A percentile compares a stretch with the other conserved stretches of the same genome.
Conservation (phyloP, 2,797 vertebrate species). For the Australoheros facetus region DNA sequence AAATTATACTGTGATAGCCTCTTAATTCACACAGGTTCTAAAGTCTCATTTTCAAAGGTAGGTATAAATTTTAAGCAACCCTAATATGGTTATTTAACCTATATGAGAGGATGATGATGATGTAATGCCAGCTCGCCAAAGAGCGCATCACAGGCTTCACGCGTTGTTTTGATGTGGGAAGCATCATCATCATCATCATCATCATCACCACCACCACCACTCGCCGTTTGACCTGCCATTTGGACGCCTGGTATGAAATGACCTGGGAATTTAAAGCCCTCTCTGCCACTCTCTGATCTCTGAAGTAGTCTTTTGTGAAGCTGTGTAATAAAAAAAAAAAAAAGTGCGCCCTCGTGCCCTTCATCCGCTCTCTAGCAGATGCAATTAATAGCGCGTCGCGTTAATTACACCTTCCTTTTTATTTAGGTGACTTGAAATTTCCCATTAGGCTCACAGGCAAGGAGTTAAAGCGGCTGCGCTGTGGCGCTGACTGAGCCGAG, state of each 20-base stretch:
- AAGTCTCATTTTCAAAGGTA: background rate
- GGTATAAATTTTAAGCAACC: background rate
- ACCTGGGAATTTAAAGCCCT: slow-evolving; percentile 38
- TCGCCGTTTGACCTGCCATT: slow-evolving; percentile 53
- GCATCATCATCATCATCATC: slow-evolving; percentile 2
- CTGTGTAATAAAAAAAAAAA: slow-evolving; percentile 36
- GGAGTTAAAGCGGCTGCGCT: slow-evolving; percentile 5
- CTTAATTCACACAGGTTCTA: background rate
- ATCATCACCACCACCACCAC: background rate
- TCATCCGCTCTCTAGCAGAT: slow-evolving; percentile 67
- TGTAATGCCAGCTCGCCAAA: background rate
- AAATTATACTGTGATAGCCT: background rate
- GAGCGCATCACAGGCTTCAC: background rate
- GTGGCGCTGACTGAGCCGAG: slow-evolving; percentile 31
- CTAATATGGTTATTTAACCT: background rate
- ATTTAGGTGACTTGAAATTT: slow-evolving; percentile 79
- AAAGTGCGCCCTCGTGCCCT: slow-evolving; percentile 63
- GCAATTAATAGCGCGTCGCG: slow-evolving; percentile 76
- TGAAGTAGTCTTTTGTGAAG: slow-evolving; percentile 48
- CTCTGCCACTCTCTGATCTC: slow-evolving; percentile 43
- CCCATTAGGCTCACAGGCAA: slow-evolving; percentile 65
- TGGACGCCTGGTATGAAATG: slow-evolving; percentile 43
- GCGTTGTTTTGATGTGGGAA: background rate
- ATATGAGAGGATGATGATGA: background rate
- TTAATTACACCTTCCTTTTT: slow-evolving; percentile 79